phyloP scores from a whole-genome alignment of 2,797 vertebrate species.

The Choloepus didactylus region DNA sequence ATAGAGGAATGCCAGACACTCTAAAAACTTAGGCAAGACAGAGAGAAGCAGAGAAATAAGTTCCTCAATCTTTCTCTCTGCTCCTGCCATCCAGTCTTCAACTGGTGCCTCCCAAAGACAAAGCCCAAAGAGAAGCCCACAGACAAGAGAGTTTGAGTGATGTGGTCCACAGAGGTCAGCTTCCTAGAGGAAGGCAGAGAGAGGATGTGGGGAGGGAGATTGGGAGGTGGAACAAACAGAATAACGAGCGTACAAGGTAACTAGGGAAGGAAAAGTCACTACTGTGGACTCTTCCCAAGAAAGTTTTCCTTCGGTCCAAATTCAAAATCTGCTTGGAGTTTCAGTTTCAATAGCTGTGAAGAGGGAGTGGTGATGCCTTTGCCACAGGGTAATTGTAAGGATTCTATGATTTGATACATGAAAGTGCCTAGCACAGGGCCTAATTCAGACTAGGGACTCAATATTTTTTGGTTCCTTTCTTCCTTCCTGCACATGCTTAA shows the following conservation, averaged over 20 bases:
- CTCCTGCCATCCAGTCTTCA: background rate
- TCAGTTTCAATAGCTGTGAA: constrained; percentile 48
- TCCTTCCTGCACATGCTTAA: background rate
- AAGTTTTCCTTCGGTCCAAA: background rate
- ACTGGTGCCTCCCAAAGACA: background rate
- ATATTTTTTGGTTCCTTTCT: background rate
- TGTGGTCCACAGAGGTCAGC: background rate
- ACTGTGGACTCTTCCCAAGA: background rate
- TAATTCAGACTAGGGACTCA: background rate
- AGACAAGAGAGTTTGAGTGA: background rate
- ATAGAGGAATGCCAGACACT: background rate
- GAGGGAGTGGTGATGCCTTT: constrained; percentile 2
- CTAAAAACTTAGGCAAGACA: background rate
- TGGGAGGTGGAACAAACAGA: background rate
- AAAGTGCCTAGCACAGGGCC: background rate
- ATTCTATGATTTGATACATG: background rate
- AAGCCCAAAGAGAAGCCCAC: constrained; percentile 6
- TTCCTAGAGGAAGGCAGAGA: constrained; percentile 14
- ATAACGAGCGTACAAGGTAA: background rate
- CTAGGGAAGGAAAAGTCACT: constrained; percentile 28
- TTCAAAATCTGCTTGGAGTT: background rate
- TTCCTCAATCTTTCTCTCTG: background rate
- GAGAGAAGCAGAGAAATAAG: constrained; percentile 33
- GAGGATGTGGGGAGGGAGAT: background rate
- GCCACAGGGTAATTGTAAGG: background rate